phyloP scores from a whole-genome alignment of 1,140 invertebrate species.

The Bombyx mori region DNA sequence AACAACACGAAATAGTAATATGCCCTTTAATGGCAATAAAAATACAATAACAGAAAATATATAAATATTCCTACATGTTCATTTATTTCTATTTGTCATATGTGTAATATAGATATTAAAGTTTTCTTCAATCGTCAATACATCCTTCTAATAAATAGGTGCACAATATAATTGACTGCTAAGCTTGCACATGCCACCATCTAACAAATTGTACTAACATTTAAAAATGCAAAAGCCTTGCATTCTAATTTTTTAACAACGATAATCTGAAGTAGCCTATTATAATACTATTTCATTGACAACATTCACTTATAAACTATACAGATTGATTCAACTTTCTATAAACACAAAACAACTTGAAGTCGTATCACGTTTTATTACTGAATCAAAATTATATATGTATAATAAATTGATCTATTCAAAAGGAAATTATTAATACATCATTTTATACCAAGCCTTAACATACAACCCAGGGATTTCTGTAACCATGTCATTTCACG shows the following conservation, averaged over 20 bases:
- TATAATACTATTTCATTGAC: slow-evolving; percentile 34
- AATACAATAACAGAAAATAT: too few species aligned
- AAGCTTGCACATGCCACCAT: slow-evolving; percentile 17
- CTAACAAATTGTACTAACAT: slow-evolving; percentile 18
- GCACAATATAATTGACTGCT: slow-evolving; percentile 17
- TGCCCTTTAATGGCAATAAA: too few species aligned
- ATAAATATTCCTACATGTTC: too few species aligned
- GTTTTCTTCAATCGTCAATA: too few species aligned
- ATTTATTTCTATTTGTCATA: too few species aligned
- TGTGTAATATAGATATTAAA: too few species aligned
- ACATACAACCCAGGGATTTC: slow-evolving; percentile 65
- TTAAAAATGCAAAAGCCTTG: slow-evolving; percentile 13
- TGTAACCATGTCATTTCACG: slow-evolving; percentile 55
- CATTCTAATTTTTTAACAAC: slow-evolving; percentile 19
- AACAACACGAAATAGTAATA: too few species aligned
- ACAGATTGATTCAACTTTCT: slow-evolving; percentile 41
- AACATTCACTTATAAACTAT: slow-evolving; percentile 35
- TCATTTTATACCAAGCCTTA: slow-evolving; percentile 57
- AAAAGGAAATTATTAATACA: slow-evolving; percentile 51
- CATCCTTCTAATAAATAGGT: too few species aligned
- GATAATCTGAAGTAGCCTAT: slow-evolving; percentile 24
- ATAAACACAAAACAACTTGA: slow-evolving; percentile 56
- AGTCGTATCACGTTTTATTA: slow-evolving; percentile 57
- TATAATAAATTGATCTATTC: slow-evolving; percentile 43
- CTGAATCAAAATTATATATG: slow-evolving; percentile 29